phyloP scores from a whole-genome alignment of 2,113 vertebrate genomes.

The Empidonax traillii region DNA sequence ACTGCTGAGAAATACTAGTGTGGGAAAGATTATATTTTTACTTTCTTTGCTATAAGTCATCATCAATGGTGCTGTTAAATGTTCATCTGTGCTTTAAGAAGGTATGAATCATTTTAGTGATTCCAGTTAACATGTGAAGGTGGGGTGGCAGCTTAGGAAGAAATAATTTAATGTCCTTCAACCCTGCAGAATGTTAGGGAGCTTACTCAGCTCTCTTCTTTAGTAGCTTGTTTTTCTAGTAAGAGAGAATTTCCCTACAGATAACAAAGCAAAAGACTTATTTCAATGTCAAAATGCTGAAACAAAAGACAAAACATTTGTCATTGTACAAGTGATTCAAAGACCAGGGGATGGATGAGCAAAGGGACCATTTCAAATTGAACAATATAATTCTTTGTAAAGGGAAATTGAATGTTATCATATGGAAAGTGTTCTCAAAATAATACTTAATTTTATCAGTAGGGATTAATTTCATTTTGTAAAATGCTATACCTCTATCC shows the following conservation, averaged over 20 bases:
- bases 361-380: neutral
- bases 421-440: neutral
- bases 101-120: neutral
- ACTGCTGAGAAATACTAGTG: neutral
- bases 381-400: neutral
- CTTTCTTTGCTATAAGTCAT: slow-evolving; percentile 7
- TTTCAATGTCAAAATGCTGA: slow-evolving; percentile 8
- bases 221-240: slow-evolving; percentile 2
- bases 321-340: neutral
- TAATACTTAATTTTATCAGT: neutral
- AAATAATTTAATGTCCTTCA: neutral
- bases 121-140: neutral
- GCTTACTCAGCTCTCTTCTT: slow-evolving; percentile 15
- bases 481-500: neutral
- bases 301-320: neutral
- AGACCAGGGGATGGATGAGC: neutral
- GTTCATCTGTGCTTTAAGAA: slow-evolving; percentile 12
- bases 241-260: neutral
- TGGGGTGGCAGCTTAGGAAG: neutral
- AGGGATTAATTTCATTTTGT: neutral
- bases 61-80: neutral
- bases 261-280: neutral
- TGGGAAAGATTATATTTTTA: slow-evolving; percentile 26
- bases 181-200: neutral
- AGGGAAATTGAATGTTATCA: neutral